Percentiles rank a stretch among this genome's conserved stretches.
Conservation (phyloP, 1,140 invertebrate genomes). For the Lamellibrachia luymesi region DNA sequence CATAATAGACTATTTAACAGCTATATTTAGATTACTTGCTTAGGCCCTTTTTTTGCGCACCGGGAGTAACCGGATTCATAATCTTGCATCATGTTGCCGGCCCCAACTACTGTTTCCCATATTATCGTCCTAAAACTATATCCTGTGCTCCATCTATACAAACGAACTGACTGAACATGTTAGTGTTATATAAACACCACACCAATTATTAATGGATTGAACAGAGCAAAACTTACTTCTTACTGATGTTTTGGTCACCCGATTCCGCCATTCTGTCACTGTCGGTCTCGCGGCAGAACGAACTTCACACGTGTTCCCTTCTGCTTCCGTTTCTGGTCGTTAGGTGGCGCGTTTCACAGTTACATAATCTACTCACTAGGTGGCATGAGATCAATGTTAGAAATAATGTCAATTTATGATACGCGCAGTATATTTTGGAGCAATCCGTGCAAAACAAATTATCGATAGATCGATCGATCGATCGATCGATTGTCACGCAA, state of each 20-base stretch:
- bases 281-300: not conserved
- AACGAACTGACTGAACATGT: not conserved
- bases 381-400: too few relatives aligned
- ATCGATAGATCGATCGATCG: too few relatives aligned
- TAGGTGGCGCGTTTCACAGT: not conserved
- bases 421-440: too few relatives aligned
- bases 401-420: too few relatives aligned
- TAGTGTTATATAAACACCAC: not conserved
- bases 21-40: too few relatives aligned
- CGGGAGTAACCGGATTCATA: not conserved
- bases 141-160: not conserved
- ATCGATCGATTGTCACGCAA: too few relatives aligned
- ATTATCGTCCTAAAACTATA: not conserved
- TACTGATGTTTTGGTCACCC: not conserved
- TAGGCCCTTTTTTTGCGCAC: not conserved
- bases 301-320: not conserved
- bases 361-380: not conserved
- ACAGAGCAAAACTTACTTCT: not conserved
- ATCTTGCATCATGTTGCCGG: not conserved
- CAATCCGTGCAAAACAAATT: too few relatives aligned
- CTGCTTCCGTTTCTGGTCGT: not conserved
- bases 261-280: not conserved
- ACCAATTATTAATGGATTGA: not conserved
- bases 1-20: too few relatives aligned
- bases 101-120: not conserved